Percentiles rank a stretch among this genome's conserved stretches.
Evolutionary conservation across 2,888 invertebrate genomes (phyloP).

Genomic region (Ptilodon capucinus): DNA sequence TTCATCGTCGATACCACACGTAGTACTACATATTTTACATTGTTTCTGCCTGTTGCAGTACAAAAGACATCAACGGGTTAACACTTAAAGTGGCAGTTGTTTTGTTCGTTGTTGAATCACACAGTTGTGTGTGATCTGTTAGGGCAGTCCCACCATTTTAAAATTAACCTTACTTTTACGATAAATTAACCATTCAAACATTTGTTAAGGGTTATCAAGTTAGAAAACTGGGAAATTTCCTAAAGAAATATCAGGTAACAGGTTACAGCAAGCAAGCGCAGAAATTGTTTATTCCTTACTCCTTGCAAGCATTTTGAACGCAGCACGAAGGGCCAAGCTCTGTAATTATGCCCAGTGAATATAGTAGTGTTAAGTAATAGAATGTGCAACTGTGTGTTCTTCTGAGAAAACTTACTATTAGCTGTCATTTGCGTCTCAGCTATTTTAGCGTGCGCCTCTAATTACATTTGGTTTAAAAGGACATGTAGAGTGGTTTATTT

Average conservation of each 20-base stretch:
- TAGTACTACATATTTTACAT: too few relatives aligned
- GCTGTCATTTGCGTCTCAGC: conserved; percentile 7
- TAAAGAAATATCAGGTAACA: too few relatives aligned
- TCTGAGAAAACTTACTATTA: conserved; percentile 38
- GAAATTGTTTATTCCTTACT: too few relatives aligned
- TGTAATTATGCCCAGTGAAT: conserved; percentile 42
- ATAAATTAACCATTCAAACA: too few relatives aligned
- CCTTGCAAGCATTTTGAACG: conserved; percentile 28
- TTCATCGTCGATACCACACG: too few relatives aligned
- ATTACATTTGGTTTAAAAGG: conserved; percentile 1
- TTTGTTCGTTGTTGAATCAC: not conserved
- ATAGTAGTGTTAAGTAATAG: conserved; percentile 42
- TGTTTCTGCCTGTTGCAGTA: conserved; percentile 1
- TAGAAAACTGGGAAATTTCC: too few relatives aligned
- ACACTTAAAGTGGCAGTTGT: not conserved
- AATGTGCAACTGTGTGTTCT: conserved; percentile 32
- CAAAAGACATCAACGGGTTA: conserved; percentile 7
- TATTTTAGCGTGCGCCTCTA: not conserved
- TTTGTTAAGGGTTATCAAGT: too few relatives aligned
- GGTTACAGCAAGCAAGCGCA: too few relatives aligned
- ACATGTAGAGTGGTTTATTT: not conserved
- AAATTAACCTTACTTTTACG: too few relatives aligned
- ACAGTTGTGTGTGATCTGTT: too few relatives aligned
- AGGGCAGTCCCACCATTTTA: too few relatives aligned
- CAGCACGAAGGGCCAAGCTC: conserved; percentile 38